These are phyloP conservation scores for Aphelenchoides avenae DNA, from an alignment of 1,140 invertebrate species.

Conservation along the genomic window DNA sequence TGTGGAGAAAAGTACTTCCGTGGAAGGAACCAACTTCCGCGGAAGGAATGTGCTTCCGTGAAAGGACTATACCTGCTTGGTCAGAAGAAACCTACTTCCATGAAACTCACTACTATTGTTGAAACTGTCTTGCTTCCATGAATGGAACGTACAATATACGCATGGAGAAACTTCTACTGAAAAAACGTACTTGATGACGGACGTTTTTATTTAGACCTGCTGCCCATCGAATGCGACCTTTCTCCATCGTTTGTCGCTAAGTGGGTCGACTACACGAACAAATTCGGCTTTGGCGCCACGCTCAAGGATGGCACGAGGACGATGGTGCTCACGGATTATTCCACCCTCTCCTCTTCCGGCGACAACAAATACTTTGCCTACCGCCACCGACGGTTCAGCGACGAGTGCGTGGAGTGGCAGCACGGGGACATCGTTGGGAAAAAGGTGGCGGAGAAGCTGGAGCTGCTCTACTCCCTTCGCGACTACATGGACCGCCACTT, in stretches of 20 bases:
- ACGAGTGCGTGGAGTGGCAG: slow-evolving; percentile 11
- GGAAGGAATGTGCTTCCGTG: too few relatives aligned
- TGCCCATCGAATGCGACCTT: slow-evolving; percentile 17
- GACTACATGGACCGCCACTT: slow-evolving; percentile 35
- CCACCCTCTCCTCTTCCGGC: slow-evolving; percentile 21
- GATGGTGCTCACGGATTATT: slow-evolving; percentile 42
- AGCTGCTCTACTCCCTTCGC: slow-evolving; percentile 29
- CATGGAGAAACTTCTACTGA: too few relatives aligned
- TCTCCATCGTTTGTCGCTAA: slow-evolving; percentile 32
- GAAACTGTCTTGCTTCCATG: too few relatives aligned
- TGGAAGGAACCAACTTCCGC: too few relatives aligned
- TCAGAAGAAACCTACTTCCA: too few relatives aligned
- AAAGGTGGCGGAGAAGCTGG: slow-evolving; percentile 16
- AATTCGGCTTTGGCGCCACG: slow-evolving; percentile 43
- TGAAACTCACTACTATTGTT: too few relatives aligned
- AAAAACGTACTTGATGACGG: background rate
- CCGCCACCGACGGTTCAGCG: slow-evolving; percentile 11
- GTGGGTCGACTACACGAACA: slow-evolving; percentile 50
- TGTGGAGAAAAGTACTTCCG: too few relatives aligned
- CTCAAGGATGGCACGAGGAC: slow-evolving; percentile 30
- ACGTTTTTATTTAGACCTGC: slow-evolving; percentile 16
- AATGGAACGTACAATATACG: too few relatives aligned
- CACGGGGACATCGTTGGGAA: slow-evolving; percentile 22
- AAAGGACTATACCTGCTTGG: too few relatives aligned
- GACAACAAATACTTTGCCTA: slow-evolving; percentile 29